phyloP scores from a whole-genome alignment of 2,888 invertebrate genomes.

The Masnerella sp. region DNA sequence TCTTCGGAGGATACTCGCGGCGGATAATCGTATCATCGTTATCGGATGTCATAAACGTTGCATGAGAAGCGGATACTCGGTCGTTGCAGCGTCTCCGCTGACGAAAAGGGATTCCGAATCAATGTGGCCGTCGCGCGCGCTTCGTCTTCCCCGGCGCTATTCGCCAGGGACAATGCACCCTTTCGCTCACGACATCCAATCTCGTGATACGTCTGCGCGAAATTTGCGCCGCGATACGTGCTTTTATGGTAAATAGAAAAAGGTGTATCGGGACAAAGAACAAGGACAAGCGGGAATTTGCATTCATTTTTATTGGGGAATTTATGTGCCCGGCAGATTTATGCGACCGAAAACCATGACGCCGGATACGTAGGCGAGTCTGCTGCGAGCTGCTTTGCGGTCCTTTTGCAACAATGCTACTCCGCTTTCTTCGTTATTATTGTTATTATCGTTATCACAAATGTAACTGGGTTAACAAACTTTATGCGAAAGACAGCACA shows the following conservation, averaged over 20 bases:
- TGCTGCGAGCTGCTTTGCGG: conserved; percentile 12
- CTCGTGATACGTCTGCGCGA: conserved; percentile 30
- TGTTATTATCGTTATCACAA: conserved; percentile 11
- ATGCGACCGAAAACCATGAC: conserved; percentile 25
- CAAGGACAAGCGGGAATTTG: conserved; percentile 29
- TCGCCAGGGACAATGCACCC: conserved; percentile 34
- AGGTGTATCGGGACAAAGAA: conserved; percentile 29
- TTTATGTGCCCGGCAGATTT: conserved; percentile 37
- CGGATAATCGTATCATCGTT: conserved; percentile 54
- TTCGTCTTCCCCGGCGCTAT: conserved; percentile 7
- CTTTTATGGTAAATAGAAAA: conserved; percentile 38
- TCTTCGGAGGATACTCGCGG: conserved; percentile 39
- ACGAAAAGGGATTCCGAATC: conserved; percentile 41
- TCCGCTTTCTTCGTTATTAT: conserved; percentile 13
- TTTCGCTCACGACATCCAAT: conserved; percentile 41
- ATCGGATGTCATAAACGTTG: conserved; percentile 54
- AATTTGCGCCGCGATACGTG: conserved; percentile 20
- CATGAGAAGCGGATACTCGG: conserved; percentile 45
- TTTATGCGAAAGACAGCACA: neutral
- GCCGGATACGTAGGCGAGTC: conserved; percentile 15
- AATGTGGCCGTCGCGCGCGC: conserved; percentile 35
- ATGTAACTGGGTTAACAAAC: conserved; percentile 17
- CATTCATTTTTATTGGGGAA: conserved; percentile 39
- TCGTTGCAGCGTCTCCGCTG: conserved; percentile 32
- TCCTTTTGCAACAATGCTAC: conserved; percentile 17